Conservation (phyloP, 2,888 invertebrate genomes). For the Tenthredo livida region DNA sequence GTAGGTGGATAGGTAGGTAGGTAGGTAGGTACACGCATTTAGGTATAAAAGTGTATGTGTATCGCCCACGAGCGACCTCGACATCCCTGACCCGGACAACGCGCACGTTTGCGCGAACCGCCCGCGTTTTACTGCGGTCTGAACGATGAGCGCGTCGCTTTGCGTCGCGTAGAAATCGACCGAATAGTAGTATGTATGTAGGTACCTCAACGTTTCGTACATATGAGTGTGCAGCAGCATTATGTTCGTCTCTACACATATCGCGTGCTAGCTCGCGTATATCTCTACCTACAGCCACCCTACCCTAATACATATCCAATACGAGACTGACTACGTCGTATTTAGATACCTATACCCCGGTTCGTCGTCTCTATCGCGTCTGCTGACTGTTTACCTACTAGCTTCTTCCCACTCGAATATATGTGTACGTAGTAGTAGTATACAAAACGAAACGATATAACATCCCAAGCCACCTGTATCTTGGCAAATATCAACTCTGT, state of each 20-base stretch:
- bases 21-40: not conserved
- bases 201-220: not conserved
- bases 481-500: not conserved
- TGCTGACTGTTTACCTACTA: not conserved
- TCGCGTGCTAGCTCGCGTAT: too few species aligned
- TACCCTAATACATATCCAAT: not conserved
- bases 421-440: not conserved
- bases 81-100: conserved; percentile 55
- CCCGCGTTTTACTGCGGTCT: not conserved
- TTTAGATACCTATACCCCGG: not conserved
- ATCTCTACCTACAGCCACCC: too few species aligned
- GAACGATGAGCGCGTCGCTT: conserved; percentile 6
- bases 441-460: not conserved
- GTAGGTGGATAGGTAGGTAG: not conserved
- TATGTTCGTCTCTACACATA: not conserved
- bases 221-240: not conserved
- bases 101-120: conserved; percentile 40
- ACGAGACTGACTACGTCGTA: not conserved
- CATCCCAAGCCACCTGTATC: not conserved
- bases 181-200: not conserved
- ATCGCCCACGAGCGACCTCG: conserved; percentile 50
- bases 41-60: not conserved
- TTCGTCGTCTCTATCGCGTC: not conserved
- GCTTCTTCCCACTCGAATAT: not conserved
- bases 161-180: not conserved